phyloP scores from a whole-genome alignment of 2,113 vertebrate genomes.

The Sorex fumeus region DNA sequence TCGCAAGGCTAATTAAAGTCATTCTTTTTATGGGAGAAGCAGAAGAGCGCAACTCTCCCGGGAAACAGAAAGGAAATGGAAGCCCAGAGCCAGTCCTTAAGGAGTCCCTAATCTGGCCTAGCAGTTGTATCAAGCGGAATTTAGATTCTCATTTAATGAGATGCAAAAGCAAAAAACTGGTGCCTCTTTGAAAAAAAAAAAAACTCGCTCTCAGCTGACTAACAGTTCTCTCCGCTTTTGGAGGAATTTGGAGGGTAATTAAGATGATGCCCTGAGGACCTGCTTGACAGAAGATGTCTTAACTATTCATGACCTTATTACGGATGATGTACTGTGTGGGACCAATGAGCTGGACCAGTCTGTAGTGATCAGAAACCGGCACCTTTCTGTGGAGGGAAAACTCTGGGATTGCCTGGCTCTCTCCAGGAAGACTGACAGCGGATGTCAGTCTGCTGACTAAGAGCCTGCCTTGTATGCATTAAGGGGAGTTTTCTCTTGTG shows the following conservation, averaged over 20 bases:
- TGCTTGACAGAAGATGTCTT: conserved; percentile 13
- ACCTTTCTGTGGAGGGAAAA: neutral
- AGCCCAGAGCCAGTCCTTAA: neutral
- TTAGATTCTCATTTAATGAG: conserved; percentile 38
- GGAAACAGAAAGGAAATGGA: conserved; percentile 31
- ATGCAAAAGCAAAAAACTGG: conserved; percentile 19
- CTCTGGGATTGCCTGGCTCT: neutral
- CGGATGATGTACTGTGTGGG: neutral
- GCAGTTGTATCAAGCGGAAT: conserved; percentile 10
- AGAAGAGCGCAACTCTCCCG: neutral
- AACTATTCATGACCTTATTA: neutral
- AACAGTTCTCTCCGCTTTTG: neutral
- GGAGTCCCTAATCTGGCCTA: conserved; percentile 7
- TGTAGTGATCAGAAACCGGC: neutral
- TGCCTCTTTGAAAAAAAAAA: neutral
- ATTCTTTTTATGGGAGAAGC: conserved; percentile 8
- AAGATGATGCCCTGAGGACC: conserved; percentile 22
- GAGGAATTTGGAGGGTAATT: conserved; percentile 9
- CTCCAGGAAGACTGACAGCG: neutral
- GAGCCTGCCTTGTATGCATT: neutral
- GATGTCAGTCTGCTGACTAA: neutral
- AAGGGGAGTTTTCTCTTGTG: conserved; percentile 29
- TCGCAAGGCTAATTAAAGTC: conserved; percentile 19
- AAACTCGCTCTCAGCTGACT: neutral
- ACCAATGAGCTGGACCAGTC: neutral